phyloP scores from a whole-genome alignment of 2,113 vertebrate species.

The Mustelus asterias region DNA sequence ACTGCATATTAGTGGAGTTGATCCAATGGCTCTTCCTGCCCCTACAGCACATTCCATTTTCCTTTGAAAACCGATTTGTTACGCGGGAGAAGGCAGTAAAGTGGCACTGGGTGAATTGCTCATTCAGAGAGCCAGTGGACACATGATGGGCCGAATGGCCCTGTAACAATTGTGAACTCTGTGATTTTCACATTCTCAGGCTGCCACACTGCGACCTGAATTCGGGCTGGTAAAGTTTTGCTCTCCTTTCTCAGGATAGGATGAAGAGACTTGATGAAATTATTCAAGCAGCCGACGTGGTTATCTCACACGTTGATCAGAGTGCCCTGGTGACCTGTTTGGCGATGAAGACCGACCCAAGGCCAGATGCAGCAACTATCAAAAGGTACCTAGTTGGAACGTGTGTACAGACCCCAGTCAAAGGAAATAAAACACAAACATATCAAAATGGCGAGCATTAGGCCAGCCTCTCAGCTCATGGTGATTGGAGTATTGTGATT shows the following conservation, averaged over 20 bases:
- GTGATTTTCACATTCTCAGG: not conserved
- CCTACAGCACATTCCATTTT: not conserved
- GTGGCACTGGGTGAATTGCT: too few species aligned
- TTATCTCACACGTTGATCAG: constrained; percentile 33
- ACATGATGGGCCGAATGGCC: too few species aligned
- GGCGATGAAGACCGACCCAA: constrained; percentile 33
- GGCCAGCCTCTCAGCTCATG: not conserved
- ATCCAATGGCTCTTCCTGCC: not conserved
- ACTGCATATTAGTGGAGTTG: not conserved
- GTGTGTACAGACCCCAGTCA: not conserved
- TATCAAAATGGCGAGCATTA: not conserved
- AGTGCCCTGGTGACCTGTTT: constrained; percentile 20
- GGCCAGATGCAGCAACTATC: constrained; percentile 33
- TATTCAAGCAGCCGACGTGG: not conserved
- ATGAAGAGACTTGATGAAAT: constrained; percentile 15
- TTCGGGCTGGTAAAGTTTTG: not conserved
- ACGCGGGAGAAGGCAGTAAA: too few species aligned
- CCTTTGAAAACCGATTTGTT: not conserved
- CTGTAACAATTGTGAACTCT: too few species aligned
- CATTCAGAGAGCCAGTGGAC: too few species aligned
- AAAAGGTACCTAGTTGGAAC: constrained; percentile 16
- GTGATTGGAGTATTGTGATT: not conserved
- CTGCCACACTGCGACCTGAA: not conserved
- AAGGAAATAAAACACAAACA: too few species aligned
- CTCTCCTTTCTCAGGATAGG: constrained; percentile 5